Evolutionary conservation across 2,113 vertebrate genomes (phyloP).

Genomic region (Condylura cristata): DNA sequence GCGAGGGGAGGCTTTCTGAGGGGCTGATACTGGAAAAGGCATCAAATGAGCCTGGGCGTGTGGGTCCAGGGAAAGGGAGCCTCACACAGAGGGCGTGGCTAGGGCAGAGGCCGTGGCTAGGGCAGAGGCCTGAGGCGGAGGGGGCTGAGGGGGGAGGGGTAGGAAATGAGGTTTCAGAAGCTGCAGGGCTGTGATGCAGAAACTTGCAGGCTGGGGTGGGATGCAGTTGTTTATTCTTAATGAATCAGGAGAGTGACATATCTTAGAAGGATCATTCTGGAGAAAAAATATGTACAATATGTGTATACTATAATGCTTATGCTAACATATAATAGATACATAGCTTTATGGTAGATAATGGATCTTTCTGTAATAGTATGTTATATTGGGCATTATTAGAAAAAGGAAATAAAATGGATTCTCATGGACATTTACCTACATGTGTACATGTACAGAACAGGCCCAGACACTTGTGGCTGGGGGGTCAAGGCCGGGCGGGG

Average conservation of each 20-base stretch:
- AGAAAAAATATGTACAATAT: not conserved
- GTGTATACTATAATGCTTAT: not conserved
- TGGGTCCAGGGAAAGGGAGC: not conserved
- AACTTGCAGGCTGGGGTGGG: not conserved
- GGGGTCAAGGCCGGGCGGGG: not conserved
- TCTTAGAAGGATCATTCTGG: not conserved
- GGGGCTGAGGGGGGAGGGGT: not conserved
- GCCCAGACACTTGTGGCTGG: not conserved
- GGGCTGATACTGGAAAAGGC: no score
- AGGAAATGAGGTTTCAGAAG: no score
- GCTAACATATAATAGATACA: not conserved
- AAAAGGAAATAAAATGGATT: not conserved
- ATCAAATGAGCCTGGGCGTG: fast-evolving
- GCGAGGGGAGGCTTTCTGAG: not conserved
- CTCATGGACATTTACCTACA: not conserved
- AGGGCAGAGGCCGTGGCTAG: not conserved
- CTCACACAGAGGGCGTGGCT: not conserved
- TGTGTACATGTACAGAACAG: not conserved
- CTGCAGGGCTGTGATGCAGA: not conserved
- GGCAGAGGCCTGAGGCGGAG: not conserved
- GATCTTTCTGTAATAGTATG: not conserved
- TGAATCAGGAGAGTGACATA: not conserved
- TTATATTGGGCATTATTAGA: not conserved
- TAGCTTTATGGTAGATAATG: not conserved
- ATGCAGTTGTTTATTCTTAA: not conserved